phyloP scores from a whole-genome alignment of 1,140 invertebrate species.

The Zaprionus taronus region DNA sequence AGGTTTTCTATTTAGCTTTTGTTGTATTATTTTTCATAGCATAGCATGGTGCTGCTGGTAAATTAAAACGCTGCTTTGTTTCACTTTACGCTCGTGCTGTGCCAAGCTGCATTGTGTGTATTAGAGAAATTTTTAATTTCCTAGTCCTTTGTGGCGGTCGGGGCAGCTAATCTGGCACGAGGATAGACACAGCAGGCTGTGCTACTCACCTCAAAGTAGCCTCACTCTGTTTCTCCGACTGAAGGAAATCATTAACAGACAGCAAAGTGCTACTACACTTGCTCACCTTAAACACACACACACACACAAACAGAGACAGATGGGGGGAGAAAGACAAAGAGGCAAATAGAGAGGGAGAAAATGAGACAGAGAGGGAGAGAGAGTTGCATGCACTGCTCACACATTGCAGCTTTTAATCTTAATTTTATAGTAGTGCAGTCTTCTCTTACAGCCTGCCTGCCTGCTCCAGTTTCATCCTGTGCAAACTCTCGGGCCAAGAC shows the following conservation, averaged over 20 bases:
- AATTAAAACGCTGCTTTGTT: constrained; percentile 76
- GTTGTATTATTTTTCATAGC: constrained; percentile 16
- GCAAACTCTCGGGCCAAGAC: constrained; percentile 2
- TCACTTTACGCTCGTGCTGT: constrained; percentile 52
- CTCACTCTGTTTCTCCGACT: constrained; percentile 26
- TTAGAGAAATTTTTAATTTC: constrained; percentile 70
- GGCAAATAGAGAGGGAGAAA: constrained; percentile 9
- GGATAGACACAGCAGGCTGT: constrained; percentile 5
- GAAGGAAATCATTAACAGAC: constrained; percentile 58
- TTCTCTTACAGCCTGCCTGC: constrained; percentile 8
- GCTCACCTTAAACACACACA: constrained; percentile 67
- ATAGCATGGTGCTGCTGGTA: constrained; percentile 33
- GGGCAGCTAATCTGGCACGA: constrained; percentile 58
- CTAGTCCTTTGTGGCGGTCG: constrained; percentile 44
- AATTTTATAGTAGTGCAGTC: constrained; percentile 74
- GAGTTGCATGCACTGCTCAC: constrained; percentile 30
- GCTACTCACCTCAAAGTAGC: no score
- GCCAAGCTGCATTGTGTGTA: constrained; percentile 50
- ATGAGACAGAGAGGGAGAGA: background rate
- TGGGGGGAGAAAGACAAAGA: constrained; percentile 1
- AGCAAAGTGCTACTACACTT: constrained; percentile 46
- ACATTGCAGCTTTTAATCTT: constrained; percentile 75
- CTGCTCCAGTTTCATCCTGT: constrained; percentile 9
- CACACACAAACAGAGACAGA: background rate
- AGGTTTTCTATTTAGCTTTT: constrained; percentile 14